Evolutionary conservation across 2,888 invertebrate species (phyloP).

Genomic region (Drosophila ezoana): DNA sequence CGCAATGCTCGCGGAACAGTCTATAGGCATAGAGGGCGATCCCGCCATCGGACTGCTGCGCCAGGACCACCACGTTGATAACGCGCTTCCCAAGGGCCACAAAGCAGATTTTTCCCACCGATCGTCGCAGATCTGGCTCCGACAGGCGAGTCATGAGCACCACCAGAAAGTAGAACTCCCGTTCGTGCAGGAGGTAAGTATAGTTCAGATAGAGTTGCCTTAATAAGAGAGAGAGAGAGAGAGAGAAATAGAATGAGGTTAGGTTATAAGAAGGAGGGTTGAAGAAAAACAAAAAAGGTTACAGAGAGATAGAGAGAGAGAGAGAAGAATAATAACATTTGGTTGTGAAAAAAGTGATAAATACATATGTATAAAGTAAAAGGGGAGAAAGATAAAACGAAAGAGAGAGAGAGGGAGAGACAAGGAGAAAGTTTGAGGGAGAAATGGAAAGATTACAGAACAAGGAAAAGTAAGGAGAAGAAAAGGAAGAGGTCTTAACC

Average conservation of each 20-base stretch:
- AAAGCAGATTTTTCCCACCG: conserved; percentile 48
- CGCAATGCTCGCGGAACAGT: conserved; percentile 43
- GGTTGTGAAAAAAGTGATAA: no score
- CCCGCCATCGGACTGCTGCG: conserved; percentile 30
- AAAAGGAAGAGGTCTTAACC: background rate
- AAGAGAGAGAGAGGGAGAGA: background rate
- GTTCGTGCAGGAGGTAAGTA: conserved; percentile 56
- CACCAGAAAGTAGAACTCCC: conserved; percentile 72
- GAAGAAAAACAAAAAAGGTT: background rate
- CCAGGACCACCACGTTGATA: conserved; percentile 71
- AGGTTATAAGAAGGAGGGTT: background rate
- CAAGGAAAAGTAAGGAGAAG: background rate
- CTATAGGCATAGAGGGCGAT: conserved; percentile 40
- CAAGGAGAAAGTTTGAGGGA: background rate
- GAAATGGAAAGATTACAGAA: background rate
- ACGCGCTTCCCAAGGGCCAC: conserved; percentile 44
- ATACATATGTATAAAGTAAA: no score
- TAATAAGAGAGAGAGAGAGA: background rate
- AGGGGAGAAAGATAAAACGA: background rate
- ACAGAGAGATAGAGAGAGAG: background rate
- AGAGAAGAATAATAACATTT: background rate
- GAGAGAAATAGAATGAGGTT: background rate
- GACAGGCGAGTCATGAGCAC: conserved; percentile 52
- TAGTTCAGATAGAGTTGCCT: conserved; percentile 55
- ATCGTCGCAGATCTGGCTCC: rapidly evolving